Percentiles rank a stretch among this genome's conserved stretches.
Evolutionary conservation across 1,140 invertebrate genomes (phyloP).

Genomic region (Atta colombica): DNA sequence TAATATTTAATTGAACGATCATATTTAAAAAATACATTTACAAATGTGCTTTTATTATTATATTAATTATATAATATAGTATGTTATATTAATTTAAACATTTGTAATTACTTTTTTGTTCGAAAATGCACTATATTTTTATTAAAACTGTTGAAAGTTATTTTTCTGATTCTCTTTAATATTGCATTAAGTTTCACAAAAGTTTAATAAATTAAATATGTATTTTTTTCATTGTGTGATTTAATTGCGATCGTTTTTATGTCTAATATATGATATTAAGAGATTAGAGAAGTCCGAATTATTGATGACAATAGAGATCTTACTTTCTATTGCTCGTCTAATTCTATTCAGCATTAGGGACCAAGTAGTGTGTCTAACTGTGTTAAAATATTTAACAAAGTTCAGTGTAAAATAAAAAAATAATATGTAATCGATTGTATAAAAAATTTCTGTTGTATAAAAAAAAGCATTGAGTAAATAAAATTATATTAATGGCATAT

Average conservation of each 20-base stretch:
- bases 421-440: neutral
- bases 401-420: neutral
- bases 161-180: neutral
- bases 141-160: neutral
- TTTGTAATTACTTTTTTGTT: neutral
- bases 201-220: neutral
- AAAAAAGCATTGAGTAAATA: neutral
- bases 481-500: neutral
- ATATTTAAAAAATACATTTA: neutral
- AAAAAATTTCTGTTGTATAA: neutral
- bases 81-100: neutral
- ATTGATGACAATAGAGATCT: conserved; percentile 3
- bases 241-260: neutral
- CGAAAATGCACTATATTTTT: neutral
- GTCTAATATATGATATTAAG: neutral
- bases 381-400: neutral
- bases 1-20: neutral
- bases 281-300: neutral
- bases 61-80: neutral
- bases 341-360: neutral
- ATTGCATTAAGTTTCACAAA: neutral
- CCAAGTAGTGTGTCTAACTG: neutral
- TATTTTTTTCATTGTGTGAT: neutral
- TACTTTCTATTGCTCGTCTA: neutral
- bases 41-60: neutral